Evolutionary conservation across 2,888 invertebrate genomes (phyloP).

Genomic region (Drosophila parthenogenetica): DNA sequence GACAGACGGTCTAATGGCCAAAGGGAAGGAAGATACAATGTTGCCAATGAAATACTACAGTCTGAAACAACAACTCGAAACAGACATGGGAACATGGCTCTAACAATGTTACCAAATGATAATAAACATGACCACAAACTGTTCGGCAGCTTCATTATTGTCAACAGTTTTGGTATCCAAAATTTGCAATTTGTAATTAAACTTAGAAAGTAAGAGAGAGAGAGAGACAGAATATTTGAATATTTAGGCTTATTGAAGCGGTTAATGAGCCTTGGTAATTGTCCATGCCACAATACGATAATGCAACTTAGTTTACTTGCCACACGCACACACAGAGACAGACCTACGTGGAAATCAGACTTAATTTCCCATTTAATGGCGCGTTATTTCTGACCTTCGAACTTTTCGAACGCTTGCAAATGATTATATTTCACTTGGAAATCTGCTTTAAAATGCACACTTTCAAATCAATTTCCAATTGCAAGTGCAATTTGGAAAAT

Average conservation of each 20-base stretch:
- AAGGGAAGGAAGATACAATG: slow-evolving; percentile 17
- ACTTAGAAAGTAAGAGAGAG: background rate
- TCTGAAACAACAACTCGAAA: slow-evolving; percentile 20
- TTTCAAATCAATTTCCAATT: slow-evolving; percentile 66
- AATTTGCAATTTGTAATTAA: slow-evolving; percentile 21
- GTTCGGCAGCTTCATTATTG: slow-evolving; percentile 70
- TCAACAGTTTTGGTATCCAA: slow-evolving; percentile 43
- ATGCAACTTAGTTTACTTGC: slow-evolving; percentile 9
- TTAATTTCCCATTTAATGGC: slow-evolving; percentile 7
- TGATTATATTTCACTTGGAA: slow-evolving; percentile 26
- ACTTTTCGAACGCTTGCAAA: background rate
- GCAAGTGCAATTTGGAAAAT: slow-evolving; percentile 75
- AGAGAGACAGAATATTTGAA: slow-evolving; percentile 18
- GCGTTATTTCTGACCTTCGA: slow-evolving; percentile 12
- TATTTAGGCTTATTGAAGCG: slow-evolving; percentile 14
- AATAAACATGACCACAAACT: slow-evolving; percentile 69
- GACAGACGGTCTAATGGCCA: background rate
- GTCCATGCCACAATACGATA: slow-evolving; percentile 12
- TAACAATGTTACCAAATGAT: slow-evolving; percentile 52
- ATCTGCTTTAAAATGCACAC: slow-evolving; percentile 28
- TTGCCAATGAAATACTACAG: slow-evolving; percentile 25
- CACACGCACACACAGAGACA: background rate
- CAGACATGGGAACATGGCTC: slow-evolving; percentile 25
- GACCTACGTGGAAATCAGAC: background rate
- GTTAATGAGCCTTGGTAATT: slow-evolving; percentile 32